phyloP scores from a whole-genome alignment of 2,797 vertebrate genomes.

The Sciurus vulgaris region DNA sequence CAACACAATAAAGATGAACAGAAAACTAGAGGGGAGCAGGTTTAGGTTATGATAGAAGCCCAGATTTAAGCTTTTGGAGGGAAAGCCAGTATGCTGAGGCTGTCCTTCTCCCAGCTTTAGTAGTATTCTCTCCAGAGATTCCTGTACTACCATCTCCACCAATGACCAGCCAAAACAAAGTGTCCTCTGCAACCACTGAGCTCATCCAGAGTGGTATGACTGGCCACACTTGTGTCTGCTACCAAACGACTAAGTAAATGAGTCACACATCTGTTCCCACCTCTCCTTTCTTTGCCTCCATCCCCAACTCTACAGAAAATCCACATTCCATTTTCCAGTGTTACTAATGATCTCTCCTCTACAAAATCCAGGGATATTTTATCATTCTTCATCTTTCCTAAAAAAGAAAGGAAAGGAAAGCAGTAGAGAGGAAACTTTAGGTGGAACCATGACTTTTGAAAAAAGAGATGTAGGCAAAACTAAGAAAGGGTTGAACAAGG shows the following conservation, averaged over 20 bases:
- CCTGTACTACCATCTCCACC: not conserved
- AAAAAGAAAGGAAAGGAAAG: constrained; percentile 34
- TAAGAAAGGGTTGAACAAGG: not conserved
- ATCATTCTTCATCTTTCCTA: not conserved
- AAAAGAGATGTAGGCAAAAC: not conserved
- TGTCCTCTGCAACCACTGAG: too few species aligned
- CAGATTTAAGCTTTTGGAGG: not conserved
- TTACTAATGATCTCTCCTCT: not conserved
- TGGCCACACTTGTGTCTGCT: not conserved
- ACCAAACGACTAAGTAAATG: not conserved
- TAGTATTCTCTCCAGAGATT: not conserved
- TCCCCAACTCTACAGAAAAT: not conserved
- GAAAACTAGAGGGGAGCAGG: not conserved
- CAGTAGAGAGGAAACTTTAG: not conserved
- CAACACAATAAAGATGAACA: too few species aligned
- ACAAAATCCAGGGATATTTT: not conserved
- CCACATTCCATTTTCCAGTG: not conserved
- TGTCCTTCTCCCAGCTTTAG: not conserved
- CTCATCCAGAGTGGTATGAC: not conserved
- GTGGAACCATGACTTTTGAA: not conserved
- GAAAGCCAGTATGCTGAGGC: rapidly evolving
- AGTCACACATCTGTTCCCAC: not conserved
- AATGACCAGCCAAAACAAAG: not conserved
- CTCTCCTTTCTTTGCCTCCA: not conserved
- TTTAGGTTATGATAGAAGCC: too few species aligned